Evolutionary conservation across 1,140 invertebrate genomes (phyloP).

Genomic region (Batillaria attramentaria): DNA sequence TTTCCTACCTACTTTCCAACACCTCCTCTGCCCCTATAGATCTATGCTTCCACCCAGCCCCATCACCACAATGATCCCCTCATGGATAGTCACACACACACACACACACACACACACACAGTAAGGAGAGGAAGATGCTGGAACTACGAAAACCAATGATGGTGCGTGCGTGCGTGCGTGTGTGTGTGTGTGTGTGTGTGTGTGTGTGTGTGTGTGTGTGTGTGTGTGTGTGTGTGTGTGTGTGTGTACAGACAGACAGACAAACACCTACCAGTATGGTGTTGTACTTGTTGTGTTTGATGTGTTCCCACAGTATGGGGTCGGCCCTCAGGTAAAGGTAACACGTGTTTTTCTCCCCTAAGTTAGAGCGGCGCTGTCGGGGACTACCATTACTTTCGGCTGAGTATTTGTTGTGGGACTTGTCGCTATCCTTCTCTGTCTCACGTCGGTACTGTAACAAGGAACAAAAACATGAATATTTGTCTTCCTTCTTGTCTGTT

Average conservation of each 20-base stretch:
- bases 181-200: no score
- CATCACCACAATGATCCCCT: no score
- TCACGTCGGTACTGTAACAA: conserved; percentile 25
- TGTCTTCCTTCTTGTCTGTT: no score
- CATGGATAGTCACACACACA: conserved; percentile 14
- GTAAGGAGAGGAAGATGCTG: no score
- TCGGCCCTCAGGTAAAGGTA: conserved; percentile 98
- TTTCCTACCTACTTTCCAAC: no score
- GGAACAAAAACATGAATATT: conserved; percentile 18
- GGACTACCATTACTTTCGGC: conserved; percentile 26
- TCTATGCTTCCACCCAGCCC: no score
- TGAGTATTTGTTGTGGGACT: conserved; percentile 38
- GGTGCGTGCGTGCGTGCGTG: no score
- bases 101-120: background rate
- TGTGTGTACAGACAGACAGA: no score
- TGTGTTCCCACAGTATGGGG: conserved; percentile 96
- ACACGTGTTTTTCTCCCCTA: conserved; percentile 74
- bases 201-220: no score
- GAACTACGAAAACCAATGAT: no score
- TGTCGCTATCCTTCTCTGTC: conserved; percentile 8
- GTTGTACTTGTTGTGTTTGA: conserved; percentile 70
- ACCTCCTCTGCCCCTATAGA: no score
- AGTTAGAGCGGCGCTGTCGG: conserved; percentile 14
- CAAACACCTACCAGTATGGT: conserved; percentile 42
- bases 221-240: no score